A percentile compares a stretch with the other conserved stretches of the same genome.
These are phyloP conservation scores for Melanostoma scalare DNA, from an alignment of 2,888 invertebrate species.

Conservation along the genomic window DNA sequence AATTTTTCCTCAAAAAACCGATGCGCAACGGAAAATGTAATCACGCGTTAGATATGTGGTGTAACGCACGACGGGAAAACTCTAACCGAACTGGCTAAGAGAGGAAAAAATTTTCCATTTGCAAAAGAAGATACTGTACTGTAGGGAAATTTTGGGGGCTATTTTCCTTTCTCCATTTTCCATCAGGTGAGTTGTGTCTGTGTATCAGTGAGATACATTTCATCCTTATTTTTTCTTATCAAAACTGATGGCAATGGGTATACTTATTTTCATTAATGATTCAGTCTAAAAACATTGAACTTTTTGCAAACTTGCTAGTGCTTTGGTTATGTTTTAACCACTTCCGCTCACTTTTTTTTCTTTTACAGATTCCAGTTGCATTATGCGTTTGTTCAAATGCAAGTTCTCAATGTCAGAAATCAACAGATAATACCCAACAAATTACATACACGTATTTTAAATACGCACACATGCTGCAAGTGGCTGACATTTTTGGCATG, in stretches of 20 bases:
- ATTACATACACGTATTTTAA: constrained; percentile 43
- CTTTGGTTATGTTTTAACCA: too few species aligned
- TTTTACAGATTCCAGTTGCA: constrained; percentile 12
- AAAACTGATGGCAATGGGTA: not conserved
- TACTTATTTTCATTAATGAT: not conserved
- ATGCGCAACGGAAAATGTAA: constrained; percentile 71
- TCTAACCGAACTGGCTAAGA: constrained; percentile 66
- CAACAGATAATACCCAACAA: constrained; percentile 59
- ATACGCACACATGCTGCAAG: constrained; percentile 48
- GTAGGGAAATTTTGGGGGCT: constrained; percentile 51
- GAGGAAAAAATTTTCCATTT: constrained; percentile 40
- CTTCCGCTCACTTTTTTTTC: not conserved
- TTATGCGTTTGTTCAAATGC: constrained; percentile 18
- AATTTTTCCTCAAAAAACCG: constrained; percentile 67
- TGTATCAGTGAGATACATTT: constrained; percentile 40
- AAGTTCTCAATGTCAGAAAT: constrained; percentile 57
- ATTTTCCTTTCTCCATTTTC: constrained; percentile 32
- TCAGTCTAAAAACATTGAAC: too few species aligned
- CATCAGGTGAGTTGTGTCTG: constrained; percentile 47
- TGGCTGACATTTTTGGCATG: constrained; percentile 42
- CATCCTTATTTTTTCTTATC: constrained; percentile 5
- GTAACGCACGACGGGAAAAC: constrained; percentile 71
- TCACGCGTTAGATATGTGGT: constrained; percentile 58
- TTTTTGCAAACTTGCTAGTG: too few species aligned
- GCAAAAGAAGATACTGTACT: constrained; percentile 41